Base-by-base conservation (phyloP, 2,113 vertebrate species). In the Myrmecophaga tridactyla region DNA sequence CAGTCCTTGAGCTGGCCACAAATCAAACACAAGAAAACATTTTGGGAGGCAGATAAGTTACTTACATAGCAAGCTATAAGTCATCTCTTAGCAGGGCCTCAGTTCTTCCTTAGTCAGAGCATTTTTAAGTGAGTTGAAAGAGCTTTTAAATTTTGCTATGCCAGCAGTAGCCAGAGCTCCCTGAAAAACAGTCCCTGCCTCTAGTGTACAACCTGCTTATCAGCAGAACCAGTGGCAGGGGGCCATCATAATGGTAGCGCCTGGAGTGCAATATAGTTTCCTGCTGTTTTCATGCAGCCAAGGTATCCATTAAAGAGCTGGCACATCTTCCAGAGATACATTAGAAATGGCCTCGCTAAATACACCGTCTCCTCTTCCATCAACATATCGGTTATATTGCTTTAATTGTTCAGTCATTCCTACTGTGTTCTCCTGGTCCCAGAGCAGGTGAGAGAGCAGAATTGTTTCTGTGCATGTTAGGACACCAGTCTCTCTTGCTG, bases 261-360 rank as follows among this genome's bases (percentile, higher is more conserved):
- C 81, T 90, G 43, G 29, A 92, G 76, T 78, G 56, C 78, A 86
- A 31, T 77, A 65, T 43, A 48, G 78, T 41, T 85, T 90, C 84
- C 87, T 83, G 53, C 90, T 88, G 73, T 73, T 92, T 92, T 46
- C 90, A 67, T 69, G 86, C 1, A 75, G 95, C 96, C 97, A 95
- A 94, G 82, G 82, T 92, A 92, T 94, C 95, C 90, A 96, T 92
- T 97, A 97, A 92, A 89, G 77, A 83, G 70, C 82, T 96, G 97
- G 96, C 92, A 94, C n/a, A 70, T 69, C 36, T 91, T 95, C 95
- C 20, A 89, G 46, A 87, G 12, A 27, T 69, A 97, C 78, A 95
- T 92, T 90, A 94, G 73, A 95, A 89, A 95, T 77, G 58, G 70
- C n/a, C 53, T 94, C 78, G 43, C 81, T 91, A 94, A 96, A 92